These are phyloP conservation scores for Lontra canadensis DNA, from an alignment of 2,113 vertebrate species.

Conservation along the genomic window DNA sequence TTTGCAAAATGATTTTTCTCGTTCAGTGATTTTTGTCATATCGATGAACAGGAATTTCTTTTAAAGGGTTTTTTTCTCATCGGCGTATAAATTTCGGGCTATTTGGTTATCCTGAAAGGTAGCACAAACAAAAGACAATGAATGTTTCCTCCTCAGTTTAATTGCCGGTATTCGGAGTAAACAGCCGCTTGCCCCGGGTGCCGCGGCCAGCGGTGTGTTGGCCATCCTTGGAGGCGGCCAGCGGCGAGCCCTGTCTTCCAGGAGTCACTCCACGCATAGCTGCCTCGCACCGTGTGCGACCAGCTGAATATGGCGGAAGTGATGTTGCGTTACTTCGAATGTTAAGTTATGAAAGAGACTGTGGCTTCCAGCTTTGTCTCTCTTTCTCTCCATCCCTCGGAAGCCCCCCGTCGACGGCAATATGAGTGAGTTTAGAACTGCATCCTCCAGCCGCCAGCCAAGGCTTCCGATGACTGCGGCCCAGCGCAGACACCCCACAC, in stretches of 20 bases:
- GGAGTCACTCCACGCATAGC: background rate
- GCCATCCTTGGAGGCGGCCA: background rate
- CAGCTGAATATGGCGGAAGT: background rate
- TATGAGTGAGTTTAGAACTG: fast-evolving
- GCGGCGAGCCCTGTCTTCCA: background rate
- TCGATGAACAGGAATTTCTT: background rate
- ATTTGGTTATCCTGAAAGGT: background rate
- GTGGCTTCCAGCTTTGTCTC: background rate
- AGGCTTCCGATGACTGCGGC: background rate
- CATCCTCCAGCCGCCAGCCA: background rate
- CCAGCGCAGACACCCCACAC: background rate
- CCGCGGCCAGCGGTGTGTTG: background rate
- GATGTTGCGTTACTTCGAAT: background rate
- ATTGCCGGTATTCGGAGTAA: background rate
- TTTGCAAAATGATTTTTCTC: background rate
- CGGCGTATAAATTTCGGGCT: background rate
- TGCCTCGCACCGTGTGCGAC: background rate
- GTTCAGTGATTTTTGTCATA: background rate
- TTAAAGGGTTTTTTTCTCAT: background rate
- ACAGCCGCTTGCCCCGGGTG: background rate
- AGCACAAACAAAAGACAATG: background rate
- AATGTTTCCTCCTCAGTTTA: background rate
- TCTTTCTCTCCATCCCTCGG: background rate
- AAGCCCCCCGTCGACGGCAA: no score
- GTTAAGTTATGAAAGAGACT: background rate